Evolutionary conservation across 2,113 vertebrate genomes (phyloP), one percentile per base, ranked within the genome.

Genomic region (Pangasianodon hypophthalmus): DNA sequence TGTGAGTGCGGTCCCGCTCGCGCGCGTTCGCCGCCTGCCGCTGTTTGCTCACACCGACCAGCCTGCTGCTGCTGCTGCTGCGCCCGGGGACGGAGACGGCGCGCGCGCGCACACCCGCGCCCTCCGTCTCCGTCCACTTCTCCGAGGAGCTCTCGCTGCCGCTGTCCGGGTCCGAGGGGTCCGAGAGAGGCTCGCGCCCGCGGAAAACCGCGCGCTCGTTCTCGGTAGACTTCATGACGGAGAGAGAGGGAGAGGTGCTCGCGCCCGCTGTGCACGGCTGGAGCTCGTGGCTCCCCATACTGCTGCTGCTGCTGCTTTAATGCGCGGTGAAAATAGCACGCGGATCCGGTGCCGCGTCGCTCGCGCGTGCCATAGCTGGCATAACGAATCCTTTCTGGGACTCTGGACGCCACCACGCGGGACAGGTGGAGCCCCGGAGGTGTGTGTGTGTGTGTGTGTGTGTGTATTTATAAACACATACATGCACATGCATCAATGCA

Each of bases 1-100:
- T 97, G 94, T 98, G 97, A 26, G 97, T 98, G 69, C 97, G 91
- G 95, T 97, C 96, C 83, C 97, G 91, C 91, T 98, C 97, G n/a
- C 97, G 95, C 19, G 97, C 97, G 88, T 98, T 98, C n/a, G 97
- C 97, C 44, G 97, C 97, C 91, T 97, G 96, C 84, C 97, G 91
- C 92, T 97, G 97, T 75, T 96, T 96, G 91, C 92, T 97, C 32
- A 93, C 88, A 0, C 95, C 94, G 3, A 93, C 21, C 32, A 93
- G 85, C 73, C 92, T 89, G 79, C 91, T 93, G 80, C 91, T 4
- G 86, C 4, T 80, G 85, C 50, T 46, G 54, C 69, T 8, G 26
- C 50, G 29, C 16, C 79, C 79, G 48, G 79, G 1, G 14, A 19
- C 6, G 14, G 79, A 81, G 29, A 32, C 14, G 8, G 48, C 29